Percentiles rank a stretch among this genome's conserved stretches.
phyloP scores from a whole-genome alignment of 2,888 invertebrate genomes.

The Melolontha melolontha region DNA sequence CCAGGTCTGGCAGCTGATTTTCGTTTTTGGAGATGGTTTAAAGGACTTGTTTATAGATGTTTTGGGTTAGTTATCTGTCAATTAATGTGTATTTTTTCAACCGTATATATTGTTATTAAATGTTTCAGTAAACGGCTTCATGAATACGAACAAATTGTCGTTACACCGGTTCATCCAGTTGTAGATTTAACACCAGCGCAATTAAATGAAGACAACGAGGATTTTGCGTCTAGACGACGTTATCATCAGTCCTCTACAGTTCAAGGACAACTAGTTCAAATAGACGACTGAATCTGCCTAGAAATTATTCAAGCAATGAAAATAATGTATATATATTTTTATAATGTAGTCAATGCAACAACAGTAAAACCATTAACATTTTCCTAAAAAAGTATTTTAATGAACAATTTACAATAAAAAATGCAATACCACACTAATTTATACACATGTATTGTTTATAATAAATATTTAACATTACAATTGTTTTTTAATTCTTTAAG shows the following conservation, averaged over 20 bases:
- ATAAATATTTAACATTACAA: not conserved
- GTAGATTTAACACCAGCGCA: conserved; percentile 86
- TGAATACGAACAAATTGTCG: conserved; percentile 88
- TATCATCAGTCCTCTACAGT: conserved; percentile 93
- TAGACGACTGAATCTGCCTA: conserved; percentile 59
- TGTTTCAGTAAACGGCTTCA: conserved; percentile 83
- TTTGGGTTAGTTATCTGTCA: conserved; percentile 74
- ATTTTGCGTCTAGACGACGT: conserved; percentile 90
- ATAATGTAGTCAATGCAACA: conserved; percentile 18
- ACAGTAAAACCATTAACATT: conserved; percentile 15
- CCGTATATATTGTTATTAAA: conserved; percentile 54
- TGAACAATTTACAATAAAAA: conserved; percentile 3
- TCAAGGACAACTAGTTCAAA: conserved; percentile 76
- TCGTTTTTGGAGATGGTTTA: conserved; percentile 83
- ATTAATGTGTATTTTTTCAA: not conserved
- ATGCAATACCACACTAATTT: conserved; percentile 24
- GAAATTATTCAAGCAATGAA: conserved; percentile 4
- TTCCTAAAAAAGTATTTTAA: conserved; percentile 12
- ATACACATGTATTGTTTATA: not conserved
- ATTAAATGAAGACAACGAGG: conserved; percentile 94
- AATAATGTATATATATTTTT: conserved; percentile 33
- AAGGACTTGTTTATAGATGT: conserved; percentile 76
- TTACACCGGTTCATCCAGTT: conserved; percentile 84
- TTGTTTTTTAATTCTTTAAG: not conserved
- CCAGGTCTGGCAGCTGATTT: conserved; percentile 90